A percentile compares a stretch with the other conserved stretches of the same genome.
Evolutionary conservation across 2,888 invertebrate genomes (phyloP).

Genomic region (Drosophila eohydei): DNA sequence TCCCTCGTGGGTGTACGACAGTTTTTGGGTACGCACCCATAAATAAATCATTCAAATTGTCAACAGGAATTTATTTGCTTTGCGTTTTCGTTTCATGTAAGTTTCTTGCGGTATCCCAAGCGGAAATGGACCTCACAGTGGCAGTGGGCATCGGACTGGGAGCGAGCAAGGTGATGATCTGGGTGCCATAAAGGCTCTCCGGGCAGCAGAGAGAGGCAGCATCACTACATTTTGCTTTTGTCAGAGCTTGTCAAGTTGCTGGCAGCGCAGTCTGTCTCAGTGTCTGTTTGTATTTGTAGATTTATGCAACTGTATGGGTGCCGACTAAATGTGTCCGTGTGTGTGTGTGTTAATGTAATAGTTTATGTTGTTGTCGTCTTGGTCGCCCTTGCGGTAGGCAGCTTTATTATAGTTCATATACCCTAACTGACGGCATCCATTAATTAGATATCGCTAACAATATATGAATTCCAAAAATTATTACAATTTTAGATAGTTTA

Average conservation of each 20-base stretch:
- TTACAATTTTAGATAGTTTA: no score
- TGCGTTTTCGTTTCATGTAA: slow-evolving; percentile 52
- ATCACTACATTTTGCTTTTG: slow-evolving; percentile 57
- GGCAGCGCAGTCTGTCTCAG: slow-evolving; percentile 18
- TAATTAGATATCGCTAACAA: neutral
- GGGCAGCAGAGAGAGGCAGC: slow-evolving; percentile 13
- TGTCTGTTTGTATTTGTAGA: slow-evolving; percentile 8
- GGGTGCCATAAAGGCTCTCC: neutral
- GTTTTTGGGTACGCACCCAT: slow-evolving; percentile 66
- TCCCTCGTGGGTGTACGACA: slow-evolving; percentile 24
- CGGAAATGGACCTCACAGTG: slow-evolving; percentile 60
- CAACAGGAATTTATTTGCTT: slow-evolving; percentile 74
- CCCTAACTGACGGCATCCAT: slow-evolving; percentile 12
- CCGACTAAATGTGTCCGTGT: slow-evolving; percentile 9
- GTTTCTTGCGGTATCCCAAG: slow-evolving; percentile 61
- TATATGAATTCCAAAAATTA: no score
- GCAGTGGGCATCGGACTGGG: slow-evolving; percentile 10
- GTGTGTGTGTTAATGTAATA: slow-evolving; percentile 40
- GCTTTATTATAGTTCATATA: slow-evolving; percentile 32
- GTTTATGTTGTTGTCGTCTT: slow-evolving; percentile 38
- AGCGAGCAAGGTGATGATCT: slow-evolving; percentile 28
- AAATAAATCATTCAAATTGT: slow-evolving; percentile 78
- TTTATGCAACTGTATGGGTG: slow-evolving; percentile 19
- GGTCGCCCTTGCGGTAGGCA: slow-evolving; percentile 44
- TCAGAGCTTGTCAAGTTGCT: slow-evolving; percentile 52